phyloP scores from a whole-genome alignment of 2,113 vertebrate species.

The Varanus komodoensis region DNA sequence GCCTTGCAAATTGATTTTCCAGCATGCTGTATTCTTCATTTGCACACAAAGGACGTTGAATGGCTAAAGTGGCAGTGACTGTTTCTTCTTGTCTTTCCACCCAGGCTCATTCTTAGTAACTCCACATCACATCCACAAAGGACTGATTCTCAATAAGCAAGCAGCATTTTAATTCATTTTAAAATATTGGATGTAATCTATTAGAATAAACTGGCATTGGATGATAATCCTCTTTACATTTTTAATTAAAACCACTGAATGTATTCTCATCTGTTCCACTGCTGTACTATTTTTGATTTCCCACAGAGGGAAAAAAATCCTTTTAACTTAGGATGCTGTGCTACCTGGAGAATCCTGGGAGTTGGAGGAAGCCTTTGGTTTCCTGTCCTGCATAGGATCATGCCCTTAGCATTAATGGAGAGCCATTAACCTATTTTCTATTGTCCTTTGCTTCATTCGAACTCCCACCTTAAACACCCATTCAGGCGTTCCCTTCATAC shows the following conservation, averaged over 20 bases:
- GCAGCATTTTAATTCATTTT: not conserved
- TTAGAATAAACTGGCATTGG: conserved; percentile 21
- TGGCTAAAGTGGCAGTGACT: not conserved
- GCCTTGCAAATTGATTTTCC: not conserved
- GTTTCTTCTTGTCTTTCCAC: not conserved
- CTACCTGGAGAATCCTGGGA: too few species aligned
- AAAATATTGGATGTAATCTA: conserved; percentile 19
- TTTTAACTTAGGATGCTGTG: not conserved
- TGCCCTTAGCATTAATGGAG: not conserved
- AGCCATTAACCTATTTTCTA: not conserved
- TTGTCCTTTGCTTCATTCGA: not conserved
- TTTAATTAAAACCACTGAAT: conserved; percentile 30
- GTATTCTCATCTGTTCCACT: not conserved
- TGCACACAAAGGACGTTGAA: not conserved
- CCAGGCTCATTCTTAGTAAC: not conserved
- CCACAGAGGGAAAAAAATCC: not conserved
- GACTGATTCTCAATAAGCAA: conserved; percentile 9
- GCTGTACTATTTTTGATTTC: conserved; percentile 7
- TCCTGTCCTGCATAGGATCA: too few species aligned
- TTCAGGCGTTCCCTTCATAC: not conserved
- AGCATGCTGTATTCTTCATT: not conserved
- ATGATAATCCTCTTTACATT: conserved; percentile 24
- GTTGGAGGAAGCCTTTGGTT: too few species aligned
- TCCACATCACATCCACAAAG: not conserved
- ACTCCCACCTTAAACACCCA: not conserved